phyloP scores from a whole-genome alignment of 2,888 invertebrate genomes.

The Rotaria magnacalcarata region DNA sequence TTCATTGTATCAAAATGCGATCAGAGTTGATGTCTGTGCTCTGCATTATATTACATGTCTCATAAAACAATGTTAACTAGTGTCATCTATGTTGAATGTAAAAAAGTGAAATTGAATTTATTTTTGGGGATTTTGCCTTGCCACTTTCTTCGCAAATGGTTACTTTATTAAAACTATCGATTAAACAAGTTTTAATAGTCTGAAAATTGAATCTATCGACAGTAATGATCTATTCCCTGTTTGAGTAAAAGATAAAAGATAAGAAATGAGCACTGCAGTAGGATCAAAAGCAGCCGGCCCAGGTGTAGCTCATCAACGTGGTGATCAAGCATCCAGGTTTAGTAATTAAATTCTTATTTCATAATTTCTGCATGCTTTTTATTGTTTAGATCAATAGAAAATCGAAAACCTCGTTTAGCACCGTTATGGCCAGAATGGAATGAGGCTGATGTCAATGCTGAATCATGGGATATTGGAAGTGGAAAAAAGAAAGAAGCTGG shows the following conservation, averaged over 20 bases:
- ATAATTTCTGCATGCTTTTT: neutral
- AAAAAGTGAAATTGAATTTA: neutral
- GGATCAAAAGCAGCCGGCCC: neutral
- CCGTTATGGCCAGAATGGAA: slow-evolving; percentile 59
- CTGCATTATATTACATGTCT: no score
- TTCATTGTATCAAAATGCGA: no score
- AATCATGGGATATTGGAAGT: slow-evolving; percentile 57
- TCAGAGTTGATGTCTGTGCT: no score
- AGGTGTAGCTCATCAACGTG: neutral
- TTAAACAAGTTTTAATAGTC: neutral
- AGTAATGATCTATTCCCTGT: neutral
- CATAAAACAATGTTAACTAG: neutral
- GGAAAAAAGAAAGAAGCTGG: slow-evolving; percentile 41
- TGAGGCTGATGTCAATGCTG: slow-evolving; percentile 58
- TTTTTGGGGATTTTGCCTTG: neutral
- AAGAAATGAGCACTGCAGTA: neutral
- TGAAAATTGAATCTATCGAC: neutral
- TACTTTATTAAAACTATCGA: neutral
- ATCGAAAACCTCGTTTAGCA: neutral
- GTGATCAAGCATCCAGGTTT: neutral
- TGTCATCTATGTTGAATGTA: neutral
- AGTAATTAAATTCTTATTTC: neutral
- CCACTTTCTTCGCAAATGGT: neutral
- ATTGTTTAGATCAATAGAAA: neutral
- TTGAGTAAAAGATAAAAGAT: neutral